These are phyloP conservation scores for Apamea epomidion DNA, from an alignment of 2,888 invertebrate genomes.

Conservation along the genomic window DNA sequence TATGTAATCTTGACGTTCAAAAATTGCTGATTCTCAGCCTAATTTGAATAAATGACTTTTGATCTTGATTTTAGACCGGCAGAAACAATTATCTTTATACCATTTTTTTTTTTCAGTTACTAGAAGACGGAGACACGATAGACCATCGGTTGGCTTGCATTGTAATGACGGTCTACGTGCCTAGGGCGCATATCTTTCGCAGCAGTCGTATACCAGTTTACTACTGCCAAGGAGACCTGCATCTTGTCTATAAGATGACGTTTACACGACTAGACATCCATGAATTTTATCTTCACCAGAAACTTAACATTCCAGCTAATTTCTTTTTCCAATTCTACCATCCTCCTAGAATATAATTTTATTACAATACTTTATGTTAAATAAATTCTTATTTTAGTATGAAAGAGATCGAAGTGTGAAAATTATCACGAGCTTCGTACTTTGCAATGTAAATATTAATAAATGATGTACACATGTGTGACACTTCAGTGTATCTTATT, in stretches of 20 bases:
- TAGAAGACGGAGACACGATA: constrained; percentile 70
- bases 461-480: not conserved
- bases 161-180: constrained; percentile 75
- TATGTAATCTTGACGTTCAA: not conserved
- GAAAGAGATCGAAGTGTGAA: not conserved
- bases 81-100: not conserved
- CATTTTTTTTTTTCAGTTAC: constrained; percentile 71
- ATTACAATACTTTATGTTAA: not conserved
- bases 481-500: too few relatives aligned
- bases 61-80: not conserved
- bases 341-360: constrained; percentile 54
- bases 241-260: constrained; percentile 70
- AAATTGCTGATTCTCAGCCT: not conserved
- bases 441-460: not conserved
- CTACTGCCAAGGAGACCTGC: constrained; percentile 79
- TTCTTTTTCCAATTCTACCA: constrained; percentile 80
- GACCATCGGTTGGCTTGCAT: constrained; percentile 74
- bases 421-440: not conserved
- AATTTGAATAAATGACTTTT: not conserved
- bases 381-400: not conserved
- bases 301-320: constrained; percentile 71
- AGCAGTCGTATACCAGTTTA: constrained; percentile 78
- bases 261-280: constrained; percentile 76
- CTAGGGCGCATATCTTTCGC: constrained; percentile 70
- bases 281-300: constrained; percentile 75